These are phyloP conservation scores for Onychomys arenicola DNA, from an alignment of 2,797 vertebrate species.

Conservation along the genomic window DNA sequence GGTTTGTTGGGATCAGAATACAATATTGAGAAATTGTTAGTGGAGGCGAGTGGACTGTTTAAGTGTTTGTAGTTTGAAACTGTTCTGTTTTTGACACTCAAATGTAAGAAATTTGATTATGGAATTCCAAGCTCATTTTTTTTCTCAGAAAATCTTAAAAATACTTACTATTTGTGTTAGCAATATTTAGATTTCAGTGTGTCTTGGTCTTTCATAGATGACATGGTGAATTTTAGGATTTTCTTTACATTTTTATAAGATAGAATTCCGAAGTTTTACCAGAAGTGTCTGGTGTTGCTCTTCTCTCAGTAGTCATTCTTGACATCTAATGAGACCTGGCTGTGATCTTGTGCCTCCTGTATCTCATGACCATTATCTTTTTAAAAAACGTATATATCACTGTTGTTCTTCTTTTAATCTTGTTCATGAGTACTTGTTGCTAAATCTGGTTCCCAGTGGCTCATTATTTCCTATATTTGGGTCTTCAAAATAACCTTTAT, in stretches of 20 bases:
- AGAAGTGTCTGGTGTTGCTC: background rate
- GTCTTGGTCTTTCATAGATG: background rate
- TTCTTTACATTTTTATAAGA: background rate
- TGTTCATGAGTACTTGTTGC: background rate
- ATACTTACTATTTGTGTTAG: background rate
- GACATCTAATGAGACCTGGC: background rate
- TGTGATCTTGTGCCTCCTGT: slow-evolving; percentile 12
- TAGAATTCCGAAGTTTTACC: slow-evolving; percentile 4
- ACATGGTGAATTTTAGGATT: background rate
- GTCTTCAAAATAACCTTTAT: background rate
- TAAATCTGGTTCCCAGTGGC: background rate
- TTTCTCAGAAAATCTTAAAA: background rate
- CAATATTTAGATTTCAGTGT: background rate
- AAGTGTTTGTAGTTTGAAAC: slow-evolving; percentile 11
- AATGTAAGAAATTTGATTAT: slow-evolving; percentile 17
- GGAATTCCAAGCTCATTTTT: slow-evolving; percentile 17
- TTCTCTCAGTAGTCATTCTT: background rate
- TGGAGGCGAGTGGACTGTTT: background rate
- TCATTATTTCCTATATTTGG: slow-evolving; percentile 20
- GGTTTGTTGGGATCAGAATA: slow-evolving; percentile 15
- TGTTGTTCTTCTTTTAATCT: slow-evolving; percentile 12
- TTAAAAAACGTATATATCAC: background rate
- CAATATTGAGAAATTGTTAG: slow-evolving; percentile 10
- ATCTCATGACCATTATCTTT: background rate
- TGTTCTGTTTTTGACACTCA: slow-evolving; percentile 19